These are phyloP conservation scores for Chaetura pelagica DNA, from an alignment of 2,113 vertebrate species.

Conservation along the genomic window DNA sequence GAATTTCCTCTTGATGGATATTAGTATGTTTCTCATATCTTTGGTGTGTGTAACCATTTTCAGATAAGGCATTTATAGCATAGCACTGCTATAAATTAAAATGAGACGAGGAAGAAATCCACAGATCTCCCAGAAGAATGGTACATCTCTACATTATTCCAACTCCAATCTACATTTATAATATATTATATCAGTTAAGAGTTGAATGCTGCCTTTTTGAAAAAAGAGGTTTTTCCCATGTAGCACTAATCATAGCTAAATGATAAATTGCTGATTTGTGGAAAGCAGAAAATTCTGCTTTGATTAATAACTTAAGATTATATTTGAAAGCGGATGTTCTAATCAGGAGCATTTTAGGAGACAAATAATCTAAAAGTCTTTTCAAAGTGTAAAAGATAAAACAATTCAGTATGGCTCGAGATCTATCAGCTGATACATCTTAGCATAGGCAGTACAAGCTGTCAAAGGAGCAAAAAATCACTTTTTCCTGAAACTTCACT, in stretches of 20 bases:
- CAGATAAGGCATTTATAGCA: neutral
- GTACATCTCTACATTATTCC: neutral
- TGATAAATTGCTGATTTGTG: neutral
- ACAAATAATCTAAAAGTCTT: neutral
- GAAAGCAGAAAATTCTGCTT: conserved; percentile 5
- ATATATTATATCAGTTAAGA: neutral
- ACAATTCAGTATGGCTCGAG: neutral
- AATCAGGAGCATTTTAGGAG: neutral
- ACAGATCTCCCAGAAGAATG: neutral
- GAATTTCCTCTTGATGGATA: neutral
- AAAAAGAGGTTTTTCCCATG: neutral
- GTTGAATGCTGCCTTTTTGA: neutral
- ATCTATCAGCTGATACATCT: neutral
- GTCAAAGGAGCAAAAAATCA: neutral
- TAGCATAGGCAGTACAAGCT: neutral
- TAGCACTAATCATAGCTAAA: neutral
- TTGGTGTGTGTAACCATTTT: neutral
- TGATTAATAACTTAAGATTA: neutral
- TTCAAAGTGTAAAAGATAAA: neutral
- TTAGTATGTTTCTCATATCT: neutral
- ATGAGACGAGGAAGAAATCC: neutral
- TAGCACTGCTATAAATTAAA: neutral
- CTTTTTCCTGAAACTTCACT: neutral
- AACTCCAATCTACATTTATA: neutral
- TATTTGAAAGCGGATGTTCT: neutral